Base-by-base conservation (phyloP, 2,113 vertebrate species). In the Prunella fulvescens region DNA sequence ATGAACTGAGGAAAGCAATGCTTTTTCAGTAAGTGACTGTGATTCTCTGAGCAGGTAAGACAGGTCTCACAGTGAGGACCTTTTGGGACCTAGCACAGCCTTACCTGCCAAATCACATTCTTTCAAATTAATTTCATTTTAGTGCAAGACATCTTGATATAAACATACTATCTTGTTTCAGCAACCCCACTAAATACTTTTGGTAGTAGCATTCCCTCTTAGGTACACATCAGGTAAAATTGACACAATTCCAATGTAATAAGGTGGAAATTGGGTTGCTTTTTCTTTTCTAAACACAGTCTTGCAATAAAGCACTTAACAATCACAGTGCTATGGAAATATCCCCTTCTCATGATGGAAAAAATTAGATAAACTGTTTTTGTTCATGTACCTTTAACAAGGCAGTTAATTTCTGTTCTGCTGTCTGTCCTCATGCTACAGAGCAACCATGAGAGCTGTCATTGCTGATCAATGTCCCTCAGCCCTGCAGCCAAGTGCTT, bases 401-500 rank as follows among this genome's bases (percentile, higher is more conserved):
- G 44, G 70, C 81, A 40, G 25, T 61, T 88, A 1, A 28, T 51
- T 70, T 93, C 37, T 78, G 65, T 64, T 48, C 80, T 81, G 85
- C 74, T 74, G 28, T 47, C 24, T 86, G 88, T 74, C 72, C 85
- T 90, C 48, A 20, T 57, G 76, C 71, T 58, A 1, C 69, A 81
- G 73, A 88, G 74, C 86, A 64, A 11, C 71, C 3, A 0, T 67
- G 47, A 47, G 88, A 70, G 76, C 93, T 92, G 92, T 92, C 82
- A n/a, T 29, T 88, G 47, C 85, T 9, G 24, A 90, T 96, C 80
- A 74, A 33, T 90, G 88, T 81, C 72, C 88, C 73, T 16, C 57
- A 61, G 86, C 92, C 95, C 93, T 92, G 87, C 91, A 78, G 94
- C 92, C 91, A 93, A 87, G 79, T 73, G 84, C 88, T 92, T 87